phyloP scores from a whole-genome alignment of 1,140 invertebrate species.

The Drosophila takahashii region DNA sequence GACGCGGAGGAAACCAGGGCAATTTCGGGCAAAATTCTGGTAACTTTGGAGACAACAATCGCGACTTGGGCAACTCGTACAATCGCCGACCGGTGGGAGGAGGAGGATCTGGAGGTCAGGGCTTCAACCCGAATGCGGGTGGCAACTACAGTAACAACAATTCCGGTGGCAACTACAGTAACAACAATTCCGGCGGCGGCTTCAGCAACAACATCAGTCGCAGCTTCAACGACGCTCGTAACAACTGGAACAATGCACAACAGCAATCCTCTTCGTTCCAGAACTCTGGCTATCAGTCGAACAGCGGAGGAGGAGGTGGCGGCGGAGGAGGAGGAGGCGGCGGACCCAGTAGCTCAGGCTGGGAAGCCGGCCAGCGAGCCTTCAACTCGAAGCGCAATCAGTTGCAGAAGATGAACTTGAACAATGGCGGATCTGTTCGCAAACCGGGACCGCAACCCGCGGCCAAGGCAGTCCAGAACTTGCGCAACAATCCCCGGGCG shows the following conservation, averaged over 20 bases:
- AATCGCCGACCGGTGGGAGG: neutral
- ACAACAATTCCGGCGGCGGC: conserved; percentile 1
- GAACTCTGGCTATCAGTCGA: conserved; percentile 17
- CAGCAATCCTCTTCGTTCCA: conserved; percentile 24
- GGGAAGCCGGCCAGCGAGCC: conserved; percentile 39
- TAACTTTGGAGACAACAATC: conserved; percentile 16
- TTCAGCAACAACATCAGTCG: conserved; percentile 47
- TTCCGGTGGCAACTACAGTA: neutral
- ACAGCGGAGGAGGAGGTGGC: neutral
- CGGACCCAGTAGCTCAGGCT: neutral
- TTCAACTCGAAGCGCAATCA: conserved; percentile 38
- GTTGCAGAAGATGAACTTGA: conserved; percentile 26
- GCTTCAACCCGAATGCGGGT: conserved; percentile 12
- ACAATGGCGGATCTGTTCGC: conserved; percentile 28
- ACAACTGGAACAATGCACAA: conserved; percentile 28
- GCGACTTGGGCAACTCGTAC: conserved; percentile 20
- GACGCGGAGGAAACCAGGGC: conserved; percentile 7
- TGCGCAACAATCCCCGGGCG: conserved; percentile 26
- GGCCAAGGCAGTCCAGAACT: conserved; percentile 19
- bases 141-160: neutral
- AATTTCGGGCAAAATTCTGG: conserved; percentile 21
- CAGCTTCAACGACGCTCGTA: conserved; percentile 23
- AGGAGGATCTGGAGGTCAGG: conserved; percentile 3
- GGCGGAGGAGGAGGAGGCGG: neutral
- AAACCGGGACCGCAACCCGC: conserved; percentile 17